Percentiles rank a stretch among this genome's conserved stretches.
These are phyloP conservation scores for Parazoanthus darwini DNA, from an alignment of 92 coral and sea anemone genomes.

Conservation along the genomic window DNA sequence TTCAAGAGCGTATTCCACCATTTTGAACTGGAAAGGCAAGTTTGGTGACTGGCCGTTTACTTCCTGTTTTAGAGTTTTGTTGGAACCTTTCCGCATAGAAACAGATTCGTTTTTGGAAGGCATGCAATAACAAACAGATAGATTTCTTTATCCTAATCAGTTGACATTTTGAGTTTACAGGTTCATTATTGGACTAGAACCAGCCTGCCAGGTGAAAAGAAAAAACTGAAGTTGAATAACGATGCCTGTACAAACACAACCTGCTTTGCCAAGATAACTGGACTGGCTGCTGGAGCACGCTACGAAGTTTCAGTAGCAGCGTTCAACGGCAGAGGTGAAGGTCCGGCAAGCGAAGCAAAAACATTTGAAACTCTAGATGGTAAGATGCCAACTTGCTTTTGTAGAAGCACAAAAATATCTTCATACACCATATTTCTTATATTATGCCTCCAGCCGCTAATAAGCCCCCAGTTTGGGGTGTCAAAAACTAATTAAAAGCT, in stretches of 20 bases:
- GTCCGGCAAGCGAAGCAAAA: neutral
- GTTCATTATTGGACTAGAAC: neutral
- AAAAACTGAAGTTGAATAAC: neutral
- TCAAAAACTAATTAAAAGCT: no score
- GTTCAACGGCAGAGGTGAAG: slow-evolving; percentile 1
- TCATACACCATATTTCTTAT: no score
- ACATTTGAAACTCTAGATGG: neutral
- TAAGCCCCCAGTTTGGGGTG: no score
- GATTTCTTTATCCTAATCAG: neutral
- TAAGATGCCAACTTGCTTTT: neutral
- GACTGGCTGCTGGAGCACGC: slow-evolving; percentile 1
- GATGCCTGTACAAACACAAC: slow-evolving; percentile 2
- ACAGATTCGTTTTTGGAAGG: neutral
- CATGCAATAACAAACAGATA: neutral
- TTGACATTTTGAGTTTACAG: neutral
- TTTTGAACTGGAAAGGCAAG: no score
- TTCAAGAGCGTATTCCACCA: no score
- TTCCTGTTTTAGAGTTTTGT: no score
- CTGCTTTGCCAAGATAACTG: neutral
- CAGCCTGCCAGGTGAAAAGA: neutral
- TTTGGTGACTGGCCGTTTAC: no score
- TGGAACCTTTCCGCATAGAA: no score
- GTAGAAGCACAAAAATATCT: neutral
- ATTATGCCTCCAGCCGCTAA: no score
- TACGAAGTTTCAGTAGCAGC: neutral